Evolutionary conservation across 2,888 invertebrate genomes (phyloP).

Genomic region (Acrobasis repandana): DNA sequence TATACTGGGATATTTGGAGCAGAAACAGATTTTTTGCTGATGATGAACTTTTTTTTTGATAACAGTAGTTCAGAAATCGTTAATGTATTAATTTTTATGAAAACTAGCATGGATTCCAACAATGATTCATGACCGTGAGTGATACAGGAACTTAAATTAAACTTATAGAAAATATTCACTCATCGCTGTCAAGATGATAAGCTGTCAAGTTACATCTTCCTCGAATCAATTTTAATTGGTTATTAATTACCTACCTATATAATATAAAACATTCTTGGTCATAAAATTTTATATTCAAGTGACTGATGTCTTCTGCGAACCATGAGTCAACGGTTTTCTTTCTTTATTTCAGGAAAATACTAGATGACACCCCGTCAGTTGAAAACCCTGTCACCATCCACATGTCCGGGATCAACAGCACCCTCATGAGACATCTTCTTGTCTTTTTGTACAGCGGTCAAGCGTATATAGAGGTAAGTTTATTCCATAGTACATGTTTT

Average conservation of each 20-base stretch:
- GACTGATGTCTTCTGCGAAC: conserved; percentile 11
- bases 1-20: no score
- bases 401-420: conserved; percentile 91
- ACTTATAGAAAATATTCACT: background rate
- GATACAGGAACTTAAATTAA: background rate
- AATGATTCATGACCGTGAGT: background rate
- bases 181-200: no score
- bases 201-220: conserved; percentile 4
- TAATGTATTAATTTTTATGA: no score
- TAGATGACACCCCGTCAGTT: conserved; percentile 87
- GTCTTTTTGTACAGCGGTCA: conserved; percentile 94
- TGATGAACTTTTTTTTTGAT: no score
- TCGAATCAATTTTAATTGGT: conserved; percentile 1
- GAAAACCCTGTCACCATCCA: conserved; percentile 91
- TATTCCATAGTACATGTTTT: conserved; percentile 4
- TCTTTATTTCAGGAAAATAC: conserved; percentile 80
- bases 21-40: no score
- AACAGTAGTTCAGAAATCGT: no score
- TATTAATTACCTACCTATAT: background rate
- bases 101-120: no score
- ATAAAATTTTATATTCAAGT: background rate
- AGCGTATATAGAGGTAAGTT: conserved; percentile 88
- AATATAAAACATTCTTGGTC: background rate
- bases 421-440: conserved; percentile 90
- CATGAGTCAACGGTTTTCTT: conserved; percentile 27